Evolutionary conservation across 2,113 vertebrate genomes (phyloP).

Genomic region (Megaceryle torquata): DNA sequence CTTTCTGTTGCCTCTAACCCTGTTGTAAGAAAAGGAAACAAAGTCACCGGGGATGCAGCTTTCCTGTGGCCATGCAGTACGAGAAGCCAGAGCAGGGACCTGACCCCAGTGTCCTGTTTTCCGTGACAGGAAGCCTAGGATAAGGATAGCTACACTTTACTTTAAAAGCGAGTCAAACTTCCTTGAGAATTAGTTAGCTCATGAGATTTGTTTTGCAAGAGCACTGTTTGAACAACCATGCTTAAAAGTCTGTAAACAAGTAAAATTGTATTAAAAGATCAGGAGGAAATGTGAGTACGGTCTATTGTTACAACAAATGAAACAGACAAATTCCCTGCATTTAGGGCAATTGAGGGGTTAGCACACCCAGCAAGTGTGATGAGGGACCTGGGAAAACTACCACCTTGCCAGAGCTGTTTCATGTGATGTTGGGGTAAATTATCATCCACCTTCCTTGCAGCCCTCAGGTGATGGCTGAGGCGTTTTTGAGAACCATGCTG

Average conservation of each 20-base stretch:
- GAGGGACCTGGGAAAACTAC: neutral
- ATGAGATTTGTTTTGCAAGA: neutral
- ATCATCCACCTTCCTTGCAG: neutral
- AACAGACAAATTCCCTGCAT: neutral
- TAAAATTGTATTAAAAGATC: neutral
- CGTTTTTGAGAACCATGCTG: fast-evolving
- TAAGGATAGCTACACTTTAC: fast-evolving
- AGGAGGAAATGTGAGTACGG: fast-evolving
- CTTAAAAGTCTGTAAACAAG: neutral
- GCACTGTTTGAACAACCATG: neutral
- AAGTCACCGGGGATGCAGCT: fast-evolving
- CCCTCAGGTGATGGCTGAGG: neutral
- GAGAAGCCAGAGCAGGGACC: neutral
- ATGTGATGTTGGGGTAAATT: neutral
- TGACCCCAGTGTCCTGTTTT: fast-evolving
- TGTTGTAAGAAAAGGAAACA: neutral
- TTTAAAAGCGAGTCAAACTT: neutral
- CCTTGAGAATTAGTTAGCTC: neutral
- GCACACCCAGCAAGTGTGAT: fast-evolving
- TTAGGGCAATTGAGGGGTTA: neutral
- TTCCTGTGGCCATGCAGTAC: neutral
- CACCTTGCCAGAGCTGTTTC: neutral
- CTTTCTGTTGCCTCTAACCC: neutral
- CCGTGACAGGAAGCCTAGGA: fast-evolving
- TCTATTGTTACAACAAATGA: neutral